Evolutionary conservation across 2,888 invertebrate species (phyloP).

Genomic region (Sipha maydis): DNA sequence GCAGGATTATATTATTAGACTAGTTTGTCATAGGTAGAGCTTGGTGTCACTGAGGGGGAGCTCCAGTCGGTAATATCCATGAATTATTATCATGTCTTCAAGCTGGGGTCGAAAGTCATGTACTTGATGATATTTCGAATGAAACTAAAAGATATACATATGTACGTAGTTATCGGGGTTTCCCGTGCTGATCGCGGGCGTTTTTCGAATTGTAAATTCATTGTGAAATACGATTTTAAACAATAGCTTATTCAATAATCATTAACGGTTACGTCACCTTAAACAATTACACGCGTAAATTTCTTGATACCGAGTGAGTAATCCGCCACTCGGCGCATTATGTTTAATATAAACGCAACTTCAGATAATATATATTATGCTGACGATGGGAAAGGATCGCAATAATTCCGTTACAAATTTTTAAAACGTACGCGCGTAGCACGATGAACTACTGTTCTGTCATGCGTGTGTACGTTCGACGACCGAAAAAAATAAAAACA

Average conservation of each 20-base stretch:
- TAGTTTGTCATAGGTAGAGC: no score
- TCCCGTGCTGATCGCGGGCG: not conserved
- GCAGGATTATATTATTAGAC: no score
- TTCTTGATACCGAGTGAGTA: conserved; percentile 34
- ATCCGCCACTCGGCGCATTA: conserved; percentile 12
- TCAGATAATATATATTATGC: not conserved
- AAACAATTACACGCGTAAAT: conserved; percentile 3
- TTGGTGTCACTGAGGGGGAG: no score
- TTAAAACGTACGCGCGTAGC: not conserved
- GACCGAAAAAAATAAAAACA: not conserved
- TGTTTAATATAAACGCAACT: not conserved
- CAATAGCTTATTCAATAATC: conserved; percentile 42
- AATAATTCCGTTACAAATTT: not conserved
- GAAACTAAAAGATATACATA: no score
- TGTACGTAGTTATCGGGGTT: not conserved
- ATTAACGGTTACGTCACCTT: conserved; percentile 20
- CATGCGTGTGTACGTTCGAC: not conserved
- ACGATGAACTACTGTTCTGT: not conserved
- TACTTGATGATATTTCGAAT: no score
- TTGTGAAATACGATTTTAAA: conserved; percentile 31
- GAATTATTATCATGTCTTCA: no score
- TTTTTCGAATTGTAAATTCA: not conserved
- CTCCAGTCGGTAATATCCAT: no score
- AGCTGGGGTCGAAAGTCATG: no score
- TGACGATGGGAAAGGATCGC: not conserved